Evolutionary conservation across 37 sponge, comb jelly and placozoan genomes (phyloP), one percentile per base, ranked within the genome.

Genomic region (Dysidea cf. avara): DNA sequence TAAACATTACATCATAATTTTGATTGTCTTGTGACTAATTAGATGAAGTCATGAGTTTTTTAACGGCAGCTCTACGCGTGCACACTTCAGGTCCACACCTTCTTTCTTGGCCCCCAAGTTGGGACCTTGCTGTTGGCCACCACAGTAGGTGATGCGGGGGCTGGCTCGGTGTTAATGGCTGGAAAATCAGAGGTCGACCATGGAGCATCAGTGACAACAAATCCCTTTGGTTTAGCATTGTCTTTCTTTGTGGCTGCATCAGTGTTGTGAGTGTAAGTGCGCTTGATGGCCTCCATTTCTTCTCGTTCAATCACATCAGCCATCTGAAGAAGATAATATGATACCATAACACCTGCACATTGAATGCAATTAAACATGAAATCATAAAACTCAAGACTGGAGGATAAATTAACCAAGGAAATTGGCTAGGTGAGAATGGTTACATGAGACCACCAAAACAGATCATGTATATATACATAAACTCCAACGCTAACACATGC

Each of bases 161-260:
- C 14, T 54, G 18, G 46, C 65, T 47, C 32, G 24, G 12, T 18
- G 32, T 70, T 75, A 20, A 89, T 65, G 20, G 85, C 58, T 28
- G 90, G 90, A 43, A 89, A 89, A 17, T 87, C 88, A 22, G 78
- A 85, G 2, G 35, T 32, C 22, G 86, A 78, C 93, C 93, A 92
- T 0, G 93, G 93, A 0, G 81, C 93, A 36, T 78, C 89, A 2
- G 76, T 38, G 48, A 92, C 77, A 48, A 77, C 79, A 74, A 84
- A 92, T 7, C 89, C 92, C 16, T 14, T 7, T 34, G 66, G 33
- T 58, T 33, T 20, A 14, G 16, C 34, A n/a, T n/a, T n/a, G n/a
- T n/a, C n/a, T n/a, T n/a, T 20, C 9, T n/a, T 63, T 21, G 2
- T 72, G 26, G 25, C 60, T 34, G 17, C 46, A 60, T 3, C 36